A percentile compares a stretch with the other conserved stretches of the same genome.
Conservation (phyloP, 2,888 invertebrate genomes). For the Eupithecia subumbrata region DNA sequence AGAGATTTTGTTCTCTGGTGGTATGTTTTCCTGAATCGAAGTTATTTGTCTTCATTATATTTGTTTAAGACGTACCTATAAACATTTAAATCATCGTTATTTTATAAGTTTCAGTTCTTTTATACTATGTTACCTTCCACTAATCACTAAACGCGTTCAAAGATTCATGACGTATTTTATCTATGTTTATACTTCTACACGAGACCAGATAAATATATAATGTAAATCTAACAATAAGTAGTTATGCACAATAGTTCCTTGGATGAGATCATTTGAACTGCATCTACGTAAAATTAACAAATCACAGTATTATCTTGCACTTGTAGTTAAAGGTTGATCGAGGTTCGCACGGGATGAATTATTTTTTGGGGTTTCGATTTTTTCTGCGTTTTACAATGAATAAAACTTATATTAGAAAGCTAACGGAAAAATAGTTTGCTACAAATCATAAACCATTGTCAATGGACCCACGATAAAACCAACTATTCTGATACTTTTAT, state of each 20-base stretch:
- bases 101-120: background rate
- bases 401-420: no score
- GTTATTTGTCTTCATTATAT: conserved; percentile 12
- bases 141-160: background rate
- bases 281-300: background rate
- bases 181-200: background rate
- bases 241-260: conserved; percentile 10
- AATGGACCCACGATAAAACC: no score
- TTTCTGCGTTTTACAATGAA: no score
- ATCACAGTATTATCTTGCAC: background rate
- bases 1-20: conserved; percentile 40
- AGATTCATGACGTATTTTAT: background rate
- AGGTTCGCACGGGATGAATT: no score
- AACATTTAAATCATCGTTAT: background rate
- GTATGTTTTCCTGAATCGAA: conserved; percentile 33
- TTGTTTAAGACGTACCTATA: background rate
- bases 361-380: no score
- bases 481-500: no score
- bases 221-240: background rate
- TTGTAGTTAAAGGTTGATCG: background rate
- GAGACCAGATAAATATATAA: background rate
- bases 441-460: no score
- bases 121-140: background rate
- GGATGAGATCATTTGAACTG: conserved; percentile 14
- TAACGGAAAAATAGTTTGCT: no score